phyloP scores from a whole-genome alignment of 2,888 invertebrate species.

The Thereva unica region DNA sequence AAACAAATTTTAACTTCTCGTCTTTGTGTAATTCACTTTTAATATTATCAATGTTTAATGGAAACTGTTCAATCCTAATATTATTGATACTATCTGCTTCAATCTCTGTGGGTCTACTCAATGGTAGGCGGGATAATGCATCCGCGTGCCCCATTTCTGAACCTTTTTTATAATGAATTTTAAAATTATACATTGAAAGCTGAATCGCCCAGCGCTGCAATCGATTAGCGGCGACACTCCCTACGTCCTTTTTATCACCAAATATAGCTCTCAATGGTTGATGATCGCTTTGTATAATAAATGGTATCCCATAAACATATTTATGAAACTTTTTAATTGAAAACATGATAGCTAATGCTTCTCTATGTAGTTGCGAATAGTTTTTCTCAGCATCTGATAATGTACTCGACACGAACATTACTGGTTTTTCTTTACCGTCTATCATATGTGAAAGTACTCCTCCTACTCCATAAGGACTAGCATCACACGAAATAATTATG shows the following conservation, averaged over 20 bases:
- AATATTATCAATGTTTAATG: background rate
- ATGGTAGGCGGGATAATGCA: conserved; percentile 25
- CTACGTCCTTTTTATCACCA: background rate
- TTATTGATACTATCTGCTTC: conserved; percentile 9
- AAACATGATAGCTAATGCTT: conserved; percentile 23
- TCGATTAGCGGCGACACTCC: background rate
- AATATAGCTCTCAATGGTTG: too few relatives aligned
- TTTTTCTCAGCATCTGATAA: conserved; percentile 21
- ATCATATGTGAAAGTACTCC: conserved; percentile 24
- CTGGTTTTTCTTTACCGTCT: conserved; percentile 25
- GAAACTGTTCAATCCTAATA: too few relatives aligned
- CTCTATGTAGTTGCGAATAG: conserved; percentile 30
- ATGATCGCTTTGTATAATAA: too few relatives aligned
- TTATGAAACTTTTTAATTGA: conserved; percentile 34
- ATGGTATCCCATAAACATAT: conserved; percentile 30
- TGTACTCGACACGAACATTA: conserved; percentile 21
- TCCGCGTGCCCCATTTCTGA: conserved; percentile 9
- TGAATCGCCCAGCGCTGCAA: conserved; percentile 32
- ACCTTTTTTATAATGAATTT: conserved; percentile 13
- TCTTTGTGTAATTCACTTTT: background rate
- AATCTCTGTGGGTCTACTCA: background rate
- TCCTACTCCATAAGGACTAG: conserved; percentile 15
- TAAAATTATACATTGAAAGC: conserved; percentile 25
- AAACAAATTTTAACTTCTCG: too few relatives aligned
- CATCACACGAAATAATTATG: background rate